Evolutionary conservation across 1,140 invertebrate genomes (phyloP), one percentile per base, ranked within the genome.

Genomic region (Elysia chlorotica): DNA sequence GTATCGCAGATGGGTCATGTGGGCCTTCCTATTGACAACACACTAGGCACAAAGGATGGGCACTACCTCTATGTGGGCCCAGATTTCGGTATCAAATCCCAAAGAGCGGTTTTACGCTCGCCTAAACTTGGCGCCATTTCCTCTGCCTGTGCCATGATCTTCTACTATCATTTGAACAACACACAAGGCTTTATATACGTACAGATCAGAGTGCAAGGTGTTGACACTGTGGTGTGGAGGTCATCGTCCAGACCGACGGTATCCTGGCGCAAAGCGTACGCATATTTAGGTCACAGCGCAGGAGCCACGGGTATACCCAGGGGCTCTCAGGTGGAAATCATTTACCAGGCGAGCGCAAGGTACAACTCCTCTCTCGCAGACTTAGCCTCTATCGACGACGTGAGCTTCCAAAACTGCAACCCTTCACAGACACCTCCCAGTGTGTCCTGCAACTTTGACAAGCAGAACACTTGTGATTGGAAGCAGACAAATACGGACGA

Each of bases 1-100:
- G 76, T 75, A 21, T 77, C 82, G 54, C 57, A 89, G 0, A 89
- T 92, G 48, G 87, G 92, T 6, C 89, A 89, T 2, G 94, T 93
- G 0, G 93, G 93, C 30, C 93, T 93, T 0, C 89, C 90, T 10
- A 90, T 89, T 79, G 93, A 95, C 82, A 93, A 94, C 78, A 94
- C 93, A 3, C 78, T 72, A 68, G 79, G 77, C 6, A 76, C 78
- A 28, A 69, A 74, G n/a, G 75, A 78, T 73, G 82, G 80, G 14
- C 82, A 83, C 59, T 87, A 80, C 74, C 76, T 78, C 14, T 86
- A 79, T 61, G 82, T 86, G 69, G 81, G 85, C 73, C 79, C 83
- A 63, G 69, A 61, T 36, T 71, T 41, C 54, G 69, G 69, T n/a
- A 31, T 71, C 17, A 61, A 37, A 2, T 33, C 69, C 21, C 19